Evolutionary conservation across 2,888 invertebrate genomes (phyloP), one percentile per base, ranked within the genome.

Genomic region (Lasioglossum lativentre): DNA sequence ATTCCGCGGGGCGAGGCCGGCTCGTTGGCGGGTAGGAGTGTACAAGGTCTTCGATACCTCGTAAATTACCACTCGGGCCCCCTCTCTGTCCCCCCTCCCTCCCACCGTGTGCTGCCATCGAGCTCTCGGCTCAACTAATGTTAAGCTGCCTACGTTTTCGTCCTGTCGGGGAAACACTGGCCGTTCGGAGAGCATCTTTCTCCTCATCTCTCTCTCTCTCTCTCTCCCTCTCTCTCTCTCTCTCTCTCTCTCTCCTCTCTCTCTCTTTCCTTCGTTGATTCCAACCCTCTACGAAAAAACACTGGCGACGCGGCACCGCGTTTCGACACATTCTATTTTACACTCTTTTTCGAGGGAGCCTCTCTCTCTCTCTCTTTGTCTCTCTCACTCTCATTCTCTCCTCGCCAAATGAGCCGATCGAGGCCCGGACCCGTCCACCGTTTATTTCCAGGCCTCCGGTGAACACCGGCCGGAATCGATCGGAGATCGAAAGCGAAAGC

Each of bases 11-110:
- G 93, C 93, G 92, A 93, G 93, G 93, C 93, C 87, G 92, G 91
- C 92, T 92, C 92, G 93, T 94, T 94, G 93, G 90, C 92, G 94
- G 94, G 94, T 94, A 93, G 93, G 94, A 94, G 94, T 93, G 94
- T 94, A 94, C 94, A 95, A 94, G 94, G 95, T 94, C 94, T 94
- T 95, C 95, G 94, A 94, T 95, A 95, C 94, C 94, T 95, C 95
- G 94, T 95, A 95, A 95, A 95, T 95, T 95, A 94, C 94, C 93
- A 91, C 91, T 90, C 90, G 82, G 80, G 75, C 68, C 78, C 85
- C 86, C 91, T 82, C 38, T 38, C 38, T 6, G 34, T 10, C 66
- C 68, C 63, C 68, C 34, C 38, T 38, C 38, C 66, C 34, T 34
- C 66, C 38, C 40, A 1, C 70, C 40, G 40, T 70, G 14, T 40